These are phyloP conservation scores for Araneus ventricosus DNA, from an alignment of 1,140 invertebrate species.

Conservation along the genomic window DNA sequence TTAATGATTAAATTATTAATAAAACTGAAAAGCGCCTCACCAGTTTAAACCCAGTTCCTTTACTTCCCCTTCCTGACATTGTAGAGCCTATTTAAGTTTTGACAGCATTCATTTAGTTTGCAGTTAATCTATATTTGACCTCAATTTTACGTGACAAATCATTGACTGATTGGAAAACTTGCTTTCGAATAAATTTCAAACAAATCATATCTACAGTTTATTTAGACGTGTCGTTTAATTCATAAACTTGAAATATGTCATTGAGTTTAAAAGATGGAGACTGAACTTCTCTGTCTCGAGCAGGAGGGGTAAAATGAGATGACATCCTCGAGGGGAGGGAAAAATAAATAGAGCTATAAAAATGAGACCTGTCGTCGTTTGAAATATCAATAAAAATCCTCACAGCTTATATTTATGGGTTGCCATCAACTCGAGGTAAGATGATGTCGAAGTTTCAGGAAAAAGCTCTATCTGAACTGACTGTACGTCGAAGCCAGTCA, in stretches of 20 bases:
- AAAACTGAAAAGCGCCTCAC: no score
- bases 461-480: not conserved
- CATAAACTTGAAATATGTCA: no score
- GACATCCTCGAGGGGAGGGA: not conserved
- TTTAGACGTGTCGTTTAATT: not conserved
- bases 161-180: no score
- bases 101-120: no score
- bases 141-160: no score
- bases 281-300: not conserved
- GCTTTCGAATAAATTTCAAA: no score
- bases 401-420: conserved; percentile 7
- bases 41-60: no score
- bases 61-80: no score
- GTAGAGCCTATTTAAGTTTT: no score
- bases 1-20: no score
- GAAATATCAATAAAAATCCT: not conserved
- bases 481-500: not conserved
- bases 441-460: not conserved
- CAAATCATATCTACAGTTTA: not conserved
- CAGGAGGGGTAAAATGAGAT: not conserved
- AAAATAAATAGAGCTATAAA: not conserved
- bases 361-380: not conserved
- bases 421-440: conserved; percentile 1
- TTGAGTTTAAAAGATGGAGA: not conserved
- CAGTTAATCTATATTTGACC: no score